Conservation (phyloP, 2,797 vertebrate species). For the Tragelaphus oryx region DNA sequence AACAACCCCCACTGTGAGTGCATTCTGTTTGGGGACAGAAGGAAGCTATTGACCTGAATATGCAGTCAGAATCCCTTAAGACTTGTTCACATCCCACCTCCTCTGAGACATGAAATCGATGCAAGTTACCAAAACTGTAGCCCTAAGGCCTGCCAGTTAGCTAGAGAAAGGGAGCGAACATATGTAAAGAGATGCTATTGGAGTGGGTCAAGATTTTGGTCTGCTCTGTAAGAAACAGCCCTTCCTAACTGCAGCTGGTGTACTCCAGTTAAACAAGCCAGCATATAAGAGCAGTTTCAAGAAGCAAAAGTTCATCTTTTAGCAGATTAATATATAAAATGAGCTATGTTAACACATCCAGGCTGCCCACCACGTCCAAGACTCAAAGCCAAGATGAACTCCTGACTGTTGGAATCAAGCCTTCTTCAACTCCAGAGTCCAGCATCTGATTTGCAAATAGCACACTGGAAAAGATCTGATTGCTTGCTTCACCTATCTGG, state of each 20-base stretch:
- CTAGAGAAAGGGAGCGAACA: not conserved
- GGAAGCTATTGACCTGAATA: not conserved
- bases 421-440: not conserved
- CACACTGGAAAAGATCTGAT: not conserved
- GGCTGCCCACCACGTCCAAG: not conserved
- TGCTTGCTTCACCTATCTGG: not conserved
- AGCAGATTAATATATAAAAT: not conserved
- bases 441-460: not conserved
- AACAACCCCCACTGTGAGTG: not conserved
- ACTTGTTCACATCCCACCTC: not conserved
- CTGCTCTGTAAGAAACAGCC: not conserved
- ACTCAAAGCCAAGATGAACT: not conserved
- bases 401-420: not conserved
- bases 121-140: not conserved
- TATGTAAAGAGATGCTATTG: not conserved
- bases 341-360: not conserved
- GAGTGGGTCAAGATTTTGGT: not conserved
- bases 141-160: not conserved
- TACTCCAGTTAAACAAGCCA: not conserved
- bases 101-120: not conserved
- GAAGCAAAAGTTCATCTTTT: not conserved
- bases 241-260: not conserved
- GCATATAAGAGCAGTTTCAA: not conserved
- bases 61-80: not conserved
- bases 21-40: not conserved